Conservation (phyloP, 2,888 invertebrate species). For the Hylaea fasciaria region DNA sequence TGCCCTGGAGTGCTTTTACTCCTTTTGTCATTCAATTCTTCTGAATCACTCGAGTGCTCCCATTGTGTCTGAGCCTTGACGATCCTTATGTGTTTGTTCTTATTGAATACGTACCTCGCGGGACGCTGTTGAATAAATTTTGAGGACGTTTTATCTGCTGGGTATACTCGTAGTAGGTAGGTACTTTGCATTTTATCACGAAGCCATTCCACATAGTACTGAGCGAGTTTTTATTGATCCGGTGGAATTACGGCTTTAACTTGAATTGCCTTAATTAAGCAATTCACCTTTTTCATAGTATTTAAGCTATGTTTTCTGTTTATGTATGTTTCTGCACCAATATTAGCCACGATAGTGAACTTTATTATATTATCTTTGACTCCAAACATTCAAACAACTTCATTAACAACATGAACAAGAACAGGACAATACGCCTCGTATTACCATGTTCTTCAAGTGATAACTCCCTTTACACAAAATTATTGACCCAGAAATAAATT, state of each 20-base stretch:
- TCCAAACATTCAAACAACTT: no score
- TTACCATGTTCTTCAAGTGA: no score
- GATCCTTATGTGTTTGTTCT: conserved; percentile 48
- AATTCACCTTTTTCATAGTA: not conserved
- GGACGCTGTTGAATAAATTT: conserved; percentile 34
- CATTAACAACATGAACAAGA: no score
- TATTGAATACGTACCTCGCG: conserved; percentile 42
- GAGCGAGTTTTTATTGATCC: conserved; percentile 17
- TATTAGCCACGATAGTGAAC: no score
- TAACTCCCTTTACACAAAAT: no score
- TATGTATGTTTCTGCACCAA: not conserved
- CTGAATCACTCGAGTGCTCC: conserved; percentile 49
- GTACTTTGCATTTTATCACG: conserved; percentile 34
- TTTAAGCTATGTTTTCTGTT: not conserved
- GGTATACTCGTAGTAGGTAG: conserved; percentile 13
- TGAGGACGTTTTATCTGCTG: conserved; percentile 25
- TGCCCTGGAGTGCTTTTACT: conserved; percentile 51
- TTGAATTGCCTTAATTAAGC: conserved; percentile 7
- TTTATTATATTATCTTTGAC: no score
- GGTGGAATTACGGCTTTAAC: not conserved
- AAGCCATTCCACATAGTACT: conserved; percentile 18
- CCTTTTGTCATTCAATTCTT: conserved; percentile 67
- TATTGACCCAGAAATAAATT: no score
- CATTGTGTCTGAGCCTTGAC: conserved; percentile 49
- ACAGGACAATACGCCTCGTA: no score